Percentiles rank a stretch among this genome's conserved stretches.
Conservation (phyloP, 2,113 vertebrate genomes). For the Gallinago jamesoni region DNA sequence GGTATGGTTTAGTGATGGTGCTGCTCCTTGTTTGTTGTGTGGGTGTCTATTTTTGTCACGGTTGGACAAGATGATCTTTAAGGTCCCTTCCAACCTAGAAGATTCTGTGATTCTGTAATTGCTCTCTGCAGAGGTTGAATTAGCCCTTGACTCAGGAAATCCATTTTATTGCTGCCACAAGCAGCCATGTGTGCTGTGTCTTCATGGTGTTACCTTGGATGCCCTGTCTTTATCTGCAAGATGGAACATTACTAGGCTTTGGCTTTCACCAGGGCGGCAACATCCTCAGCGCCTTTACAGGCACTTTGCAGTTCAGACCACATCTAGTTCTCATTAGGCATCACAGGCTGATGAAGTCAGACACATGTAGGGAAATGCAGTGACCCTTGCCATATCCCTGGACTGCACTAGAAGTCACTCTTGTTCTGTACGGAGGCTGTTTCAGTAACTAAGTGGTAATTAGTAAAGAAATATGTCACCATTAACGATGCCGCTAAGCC, state of each 20-base stretch:
- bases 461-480: neutral
- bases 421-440: neutral
- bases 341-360: neutral
- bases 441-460: neutral
- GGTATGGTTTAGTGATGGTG: too few relatives aligned
- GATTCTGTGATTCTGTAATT: neutral
- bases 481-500: neutral
- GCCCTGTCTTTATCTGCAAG: neutral
- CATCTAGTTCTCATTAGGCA: neutral
- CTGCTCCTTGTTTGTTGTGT: too few relatives aligned
- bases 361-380: neutral
- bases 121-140: neutral
- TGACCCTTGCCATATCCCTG: neutral
- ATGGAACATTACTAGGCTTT: neutral
- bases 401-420: constrained; percentile 38
- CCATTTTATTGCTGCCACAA: neutral
- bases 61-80: too few relatives aligned
- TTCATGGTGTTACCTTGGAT: neutral
- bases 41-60: too few relatives aligned
- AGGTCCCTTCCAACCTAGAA: too few relatives aligned
- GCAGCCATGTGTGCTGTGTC: neutral
- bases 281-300: neutral
- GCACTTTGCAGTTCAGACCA: neutral
- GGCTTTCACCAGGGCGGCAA: neutral
- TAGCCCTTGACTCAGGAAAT: neutral